Evolutionary conservation across 2,888 invertebrate species (phyloP).

Genomic region (Mylabris sibirica): DNA sequence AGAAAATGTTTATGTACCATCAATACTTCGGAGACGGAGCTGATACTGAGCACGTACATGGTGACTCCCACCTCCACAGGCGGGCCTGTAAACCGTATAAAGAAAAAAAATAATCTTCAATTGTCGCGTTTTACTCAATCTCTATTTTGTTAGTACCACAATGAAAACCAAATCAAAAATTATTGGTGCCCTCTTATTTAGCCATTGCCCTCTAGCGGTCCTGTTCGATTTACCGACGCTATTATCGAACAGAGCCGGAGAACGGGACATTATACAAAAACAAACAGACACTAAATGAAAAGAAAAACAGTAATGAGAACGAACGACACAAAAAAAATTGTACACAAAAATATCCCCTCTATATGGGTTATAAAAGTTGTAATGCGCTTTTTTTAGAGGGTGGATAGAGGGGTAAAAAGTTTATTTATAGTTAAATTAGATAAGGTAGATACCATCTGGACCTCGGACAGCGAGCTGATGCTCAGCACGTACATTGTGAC

Average conservation of each 20-base stretch:
- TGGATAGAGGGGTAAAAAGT: no score
- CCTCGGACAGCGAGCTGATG: constrained; percentile 98
- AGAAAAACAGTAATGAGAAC: neutral
- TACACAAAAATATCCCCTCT: neutral
- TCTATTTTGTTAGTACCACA: neutral
- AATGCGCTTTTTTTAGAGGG: neutral
- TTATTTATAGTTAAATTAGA: constrained; percentile 17
- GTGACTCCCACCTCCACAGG: constrained; percentile 97
- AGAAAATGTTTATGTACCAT: constrained; percentile 72
- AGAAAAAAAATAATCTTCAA: neutral
- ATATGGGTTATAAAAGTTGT: neutral
- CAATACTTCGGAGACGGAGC: constrained; percentile 97
- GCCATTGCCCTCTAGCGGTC: constrained; percentile 56
- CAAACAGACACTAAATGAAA: constrained; percentile 27
- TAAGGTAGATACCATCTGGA: constrained; percentile 82
- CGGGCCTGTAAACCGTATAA: constrained; percentile 78
- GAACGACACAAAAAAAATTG: neutral
- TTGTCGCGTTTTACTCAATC: neutral
- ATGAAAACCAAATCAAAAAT: constrained; percentile 51
- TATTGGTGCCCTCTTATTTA: constrained; percentile 50
- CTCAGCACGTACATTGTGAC: constrained; percentile 98
- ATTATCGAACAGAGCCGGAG: constrained; percentile 48
- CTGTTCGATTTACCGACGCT: constrained; percentile 50
- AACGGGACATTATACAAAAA: constrained; percentile 49
- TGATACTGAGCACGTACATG: constrained; percentile 98